Conservation (phyloP, 2,113 vertebrate genomes). For the Cettia cetti region DNA sequence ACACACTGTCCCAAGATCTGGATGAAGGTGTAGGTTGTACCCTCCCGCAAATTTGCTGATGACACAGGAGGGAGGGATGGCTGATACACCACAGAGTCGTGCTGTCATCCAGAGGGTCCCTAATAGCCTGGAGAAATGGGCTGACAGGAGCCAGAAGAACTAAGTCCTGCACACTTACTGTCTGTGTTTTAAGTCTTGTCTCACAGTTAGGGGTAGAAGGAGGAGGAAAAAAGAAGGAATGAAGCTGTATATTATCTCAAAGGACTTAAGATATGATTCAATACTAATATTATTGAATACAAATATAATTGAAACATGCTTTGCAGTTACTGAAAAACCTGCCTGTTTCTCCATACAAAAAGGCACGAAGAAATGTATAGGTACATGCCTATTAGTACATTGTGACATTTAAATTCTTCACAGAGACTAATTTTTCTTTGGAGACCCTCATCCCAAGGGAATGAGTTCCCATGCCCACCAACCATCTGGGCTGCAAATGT, state of each 20-base stretch:
- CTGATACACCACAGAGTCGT: too few species aligned
- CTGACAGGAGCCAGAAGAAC: neutral
- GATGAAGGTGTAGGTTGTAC: neutral
- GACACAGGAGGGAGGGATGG: neutral
- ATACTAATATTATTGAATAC: slow-evolving; percentile 13
- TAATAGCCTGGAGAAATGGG: neutral
- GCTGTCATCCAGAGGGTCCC: neutral
- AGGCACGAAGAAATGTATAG: neutral
- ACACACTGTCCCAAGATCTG: neutral
- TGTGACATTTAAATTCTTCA: neutral
- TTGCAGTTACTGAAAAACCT: slow-evolving; percentile 20
- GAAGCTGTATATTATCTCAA: neutral
- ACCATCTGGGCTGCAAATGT: neutral
- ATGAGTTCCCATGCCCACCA: neutral
- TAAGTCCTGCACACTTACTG: neutral
- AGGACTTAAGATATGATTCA: neutral
- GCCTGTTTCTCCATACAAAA: neutral
- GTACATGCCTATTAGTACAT: neutral
- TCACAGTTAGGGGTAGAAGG: neutral
- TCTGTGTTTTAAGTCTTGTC: neutral
- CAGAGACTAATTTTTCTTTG: neutral
- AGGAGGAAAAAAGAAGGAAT: neutral
- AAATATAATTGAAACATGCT: slow-evolving; percentile 27
- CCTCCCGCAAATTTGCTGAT: neutral
- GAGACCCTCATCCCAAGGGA: neutral